Percentiles rank a stretch among this genome's conserved stretches.
Conservation (phyloP, 2,113 vertebrate genomes). For the Alouatta palliata region DNA sequence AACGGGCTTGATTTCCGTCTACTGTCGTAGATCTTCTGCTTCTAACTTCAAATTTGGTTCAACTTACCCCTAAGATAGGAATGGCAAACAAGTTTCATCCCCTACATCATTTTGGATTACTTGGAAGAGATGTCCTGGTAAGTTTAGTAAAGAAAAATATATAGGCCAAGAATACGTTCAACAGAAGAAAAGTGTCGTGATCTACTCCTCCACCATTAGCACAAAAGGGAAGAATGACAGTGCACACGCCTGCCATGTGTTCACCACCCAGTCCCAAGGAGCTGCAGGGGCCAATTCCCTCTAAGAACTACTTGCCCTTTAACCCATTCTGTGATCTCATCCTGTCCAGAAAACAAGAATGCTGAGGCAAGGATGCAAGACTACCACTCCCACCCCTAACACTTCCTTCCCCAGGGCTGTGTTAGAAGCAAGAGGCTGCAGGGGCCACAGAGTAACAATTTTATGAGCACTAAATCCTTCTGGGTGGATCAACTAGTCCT, state of each 20-base stretch:
- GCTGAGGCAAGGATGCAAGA: too few species aligned
- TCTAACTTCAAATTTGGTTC: neutral
- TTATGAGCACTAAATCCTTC: neutral
- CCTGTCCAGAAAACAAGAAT: neutral
- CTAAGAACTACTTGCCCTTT: neutral
- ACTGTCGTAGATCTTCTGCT: neutral
- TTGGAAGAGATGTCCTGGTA: neutral
- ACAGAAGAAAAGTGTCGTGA: neutral
- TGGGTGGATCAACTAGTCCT: neutral
- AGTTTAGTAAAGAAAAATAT: neutral
- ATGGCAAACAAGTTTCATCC: neutral
- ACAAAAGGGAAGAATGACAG: fast-evolving
- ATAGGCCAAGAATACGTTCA: neutral
- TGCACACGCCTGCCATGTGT: fast-evolving
- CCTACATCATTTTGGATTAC: neutral
- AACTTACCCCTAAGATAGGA: neutral
- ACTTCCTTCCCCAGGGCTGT: neutral
- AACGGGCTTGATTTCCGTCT: neutral
- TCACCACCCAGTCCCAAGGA: neutral
- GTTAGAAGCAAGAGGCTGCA: neutral
- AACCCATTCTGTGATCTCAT: neutral
- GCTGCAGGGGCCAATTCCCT: too few species aligned
- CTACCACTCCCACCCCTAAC: neutral
- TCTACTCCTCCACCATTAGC: neutral
- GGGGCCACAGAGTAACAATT: neutral